A percentile compares a stretch with the other conserved stretches of the same genome.
Conservation (phyloP, 2,888 invertebrate genomes). For the Drosophila paramelanica region DNA sequence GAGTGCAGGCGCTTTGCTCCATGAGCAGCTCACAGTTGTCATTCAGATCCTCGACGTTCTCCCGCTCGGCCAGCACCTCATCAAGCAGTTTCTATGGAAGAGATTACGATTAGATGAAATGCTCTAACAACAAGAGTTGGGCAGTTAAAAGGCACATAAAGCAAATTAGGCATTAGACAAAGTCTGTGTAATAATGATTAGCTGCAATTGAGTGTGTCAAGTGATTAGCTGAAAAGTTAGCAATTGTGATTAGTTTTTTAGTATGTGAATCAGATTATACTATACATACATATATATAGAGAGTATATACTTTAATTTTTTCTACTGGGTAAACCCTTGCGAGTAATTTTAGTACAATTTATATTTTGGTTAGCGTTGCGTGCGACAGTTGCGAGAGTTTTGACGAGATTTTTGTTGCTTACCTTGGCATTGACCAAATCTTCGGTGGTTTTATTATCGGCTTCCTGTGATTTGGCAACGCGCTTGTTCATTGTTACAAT, state of each 20-base stretch:
- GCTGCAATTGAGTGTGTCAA: constrained; percentile 48
- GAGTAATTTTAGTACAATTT: constrained; percentile 53
- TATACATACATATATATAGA: neutral
- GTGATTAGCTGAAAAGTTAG: constrained; percentile 65
- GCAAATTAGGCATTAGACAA: constrained; percentile 59
- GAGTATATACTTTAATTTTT: constrained; percentile 32
- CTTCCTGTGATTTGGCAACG: constrained; percentile 88
- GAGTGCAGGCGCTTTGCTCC: constrained; percentile 93
- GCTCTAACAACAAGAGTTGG: neutral
- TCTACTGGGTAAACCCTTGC: constrained; percentile 44
- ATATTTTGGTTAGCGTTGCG: constrained; percentile 67
- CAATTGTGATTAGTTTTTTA: constrained; percentile 62
- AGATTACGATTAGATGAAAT: constrained; percentile 20
- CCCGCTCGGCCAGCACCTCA: constrained; percentile 91
- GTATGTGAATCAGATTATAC: constrained; percentile 43
- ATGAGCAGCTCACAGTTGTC: constrained; percentile 94
- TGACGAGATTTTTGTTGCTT: constrained; percentile 81
- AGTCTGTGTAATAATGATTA: constrained; percentile 72
- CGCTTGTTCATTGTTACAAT: constrained; percentile 89
- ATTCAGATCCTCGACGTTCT: constrained; percentile 92
- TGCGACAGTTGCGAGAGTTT: constrained; percentile 47
- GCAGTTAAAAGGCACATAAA: constrained; percentile 56
- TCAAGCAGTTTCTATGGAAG: constrained; percentile 87
- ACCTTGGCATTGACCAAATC: constrained; percentile 91
- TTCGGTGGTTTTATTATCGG: constrained; percentile 91